Conservation (phyloP, 2,797 vertebrate genomes). For the Sus cebifrons region DNA sequence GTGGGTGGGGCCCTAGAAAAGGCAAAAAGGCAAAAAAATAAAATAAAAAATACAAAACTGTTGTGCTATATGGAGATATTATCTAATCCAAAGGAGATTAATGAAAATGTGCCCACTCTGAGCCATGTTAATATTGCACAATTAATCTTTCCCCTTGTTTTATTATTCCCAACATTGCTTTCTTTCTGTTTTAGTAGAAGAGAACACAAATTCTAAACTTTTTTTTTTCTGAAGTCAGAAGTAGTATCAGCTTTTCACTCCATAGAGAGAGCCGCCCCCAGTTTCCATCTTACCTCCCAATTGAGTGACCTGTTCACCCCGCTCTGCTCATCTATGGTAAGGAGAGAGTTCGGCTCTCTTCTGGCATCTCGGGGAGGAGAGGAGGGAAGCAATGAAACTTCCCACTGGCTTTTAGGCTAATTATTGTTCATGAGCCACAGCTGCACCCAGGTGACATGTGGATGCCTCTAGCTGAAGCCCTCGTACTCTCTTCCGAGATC, state of each 20-base stretch:
- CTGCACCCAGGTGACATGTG: background rate
- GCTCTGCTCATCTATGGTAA: background rate
- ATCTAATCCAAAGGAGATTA: background rate
- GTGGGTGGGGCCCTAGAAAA: no score
- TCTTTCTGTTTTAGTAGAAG: background rate
- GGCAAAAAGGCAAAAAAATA: no score
- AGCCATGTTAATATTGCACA: constrained; percentile 7
- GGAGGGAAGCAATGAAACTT: constrained; percentile 31
- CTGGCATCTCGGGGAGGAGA: background rate
- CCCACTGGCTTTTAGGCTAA: background rate
- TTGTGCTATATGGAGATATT: background rate
- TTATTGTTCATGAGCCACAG: background rate
- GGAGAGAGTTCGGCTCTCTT: background rate
- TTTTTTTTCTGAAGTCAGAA: background rate
- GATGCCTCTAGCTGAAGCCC: background rate
- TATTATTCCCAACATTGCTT: background rate
- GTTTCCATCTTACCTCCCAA: background rate
- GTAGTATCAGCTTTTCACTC: background rate
- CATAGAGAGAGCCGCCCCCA: background rate
- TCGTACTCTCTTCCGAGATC: background rate
- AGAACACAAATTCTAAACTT: background rate
- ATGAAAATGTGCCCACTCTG: background rate
- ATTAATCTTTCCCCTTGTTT: constrained; percentile 44
- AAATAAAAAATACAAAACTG: background rate
- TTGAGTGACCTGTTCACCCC: background rate